Percentiles rank a stretch among this genome's conserved stretches.
Conservation (phyloP, 2,797 vertebrate genomes). For the Geotria australis region DNA sequence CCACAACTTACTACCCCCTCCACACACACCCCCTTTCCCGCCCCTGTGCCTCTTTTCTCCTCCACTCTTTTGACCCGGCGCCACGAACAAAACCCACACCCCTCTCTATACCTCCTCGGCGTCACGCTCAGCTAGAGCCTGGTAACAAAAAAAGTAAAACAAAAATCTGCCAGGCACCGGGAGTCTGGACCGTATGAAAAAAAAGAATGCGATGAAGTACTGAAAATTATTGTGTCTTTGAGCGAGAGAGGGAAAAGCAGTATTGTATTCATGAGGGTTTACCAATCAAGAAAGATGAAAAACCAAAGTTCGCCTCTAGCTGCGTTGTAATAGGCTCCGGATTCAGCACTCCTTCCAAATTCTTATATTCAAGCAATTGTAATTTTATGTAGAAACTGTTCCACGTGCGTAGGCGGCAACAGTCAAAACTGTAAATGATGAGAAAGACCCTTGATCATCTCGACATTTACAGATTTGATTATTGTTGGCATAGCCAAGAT, state of each 20-base stretch:
- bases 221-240: neutral
- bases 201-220: too few species aligned
- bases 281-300: conserved; percentile 14
- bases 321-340: too few species aligned
- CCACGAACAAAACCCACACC: neutral
- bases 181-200: too few species aligned
- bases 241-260: neutral
- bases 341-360: too few species aligned
- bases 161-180: neutral
- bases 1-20: conserved; percentile 17
- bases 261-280: conserved; percentile 9
- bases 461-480: too few species aligned
- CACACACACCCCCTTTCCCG: conserved; percentile 3
- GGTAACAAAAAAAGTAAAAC: neutral
- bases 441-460: too few species aligned
- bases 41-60: conserved; percentile 4
- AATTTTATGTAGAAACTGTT: too few species aligned
- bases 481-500: too few species aligned
- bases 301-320: conserved; percentile 14
- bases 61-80: conserved; percentile 9
- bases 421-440: too few species aligned
- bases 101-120: neutral
- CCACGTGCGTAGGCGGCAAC: too few species aligned
- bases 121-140: neutral
- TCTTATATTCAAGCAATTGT: too few species aligned